phyloP scores from a whole-genome alignment of 1,140 invertebrate species.

The Gonioctena quinquepunctata region DNA sequence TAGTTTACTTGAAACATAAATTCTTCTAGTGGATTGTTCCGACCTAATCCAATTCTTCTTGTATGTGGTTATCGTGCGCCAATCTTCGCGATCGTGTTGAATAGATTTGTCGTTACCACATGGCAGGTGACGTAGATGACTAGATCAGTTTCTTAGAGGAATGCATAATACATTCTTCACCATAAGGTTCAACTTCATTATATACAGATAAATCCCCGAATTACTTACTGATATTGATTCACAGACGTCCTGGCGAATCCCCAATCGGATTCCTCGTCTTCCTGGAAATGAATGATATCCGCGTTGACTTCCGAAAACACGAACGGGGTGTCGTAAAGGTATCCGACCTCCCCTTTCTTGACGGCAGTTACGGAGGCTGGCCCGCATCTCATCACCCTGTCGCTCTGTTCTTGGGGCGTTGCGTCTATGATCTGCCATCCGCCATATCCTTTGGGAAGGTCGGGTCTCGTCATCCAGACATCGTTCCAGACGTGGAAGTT shows the following conservation, averaged over 20 bases:
- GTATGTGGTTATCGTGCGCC: no score
- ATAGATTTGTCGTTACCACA: no score
- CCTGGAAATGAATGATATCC: slow-evolving; percentile 71
- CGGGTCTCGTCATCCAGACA: slow-evolving; percentile 78
- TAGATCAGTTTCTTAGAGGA: no score
- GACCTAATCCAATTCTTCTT: no score
- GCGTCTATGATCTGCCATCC: slow-evolving; percentile 82
- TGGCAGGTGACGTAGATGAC: no score
- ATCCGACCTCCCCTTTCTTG: slow-evolving; percentile 72
- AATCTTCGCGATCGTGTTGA: no score
- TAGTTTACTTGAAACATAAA: no score
- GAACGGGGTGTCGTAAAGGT: slow-evolving; percentile 75
- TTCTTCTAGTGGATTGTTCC: no score
- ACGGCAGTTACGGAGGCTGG: slow-evolving; percentile 74
- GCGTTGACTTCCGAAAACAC: slow-evolving; percentile 81
- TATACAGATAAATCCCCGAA: no score
- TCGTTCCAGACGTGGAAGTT: slow-evolving; percentile 89
- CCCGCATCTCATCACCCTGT: slow-evolving; percentile 68
- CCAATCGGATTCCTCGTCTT: slow-evolving; percentile 68
- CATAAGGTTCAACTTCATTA: no score
- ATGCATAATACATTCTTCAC: no score
- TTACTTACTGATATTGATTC: slow-evolving; percentile 67
- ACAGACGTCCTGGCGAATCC: slow-evolving; percentile 65
- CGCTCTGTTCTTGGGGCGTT: slow-evolving; percentile 76
- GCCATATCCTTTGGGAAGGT: slow-evolving; percentile 73